Evolutionary conservation across 2,113 vertebrate genomes (phyloP), one percentile per base, ranked within the genome.

Genomic region (Sinosuthora webbiana): DNA sequence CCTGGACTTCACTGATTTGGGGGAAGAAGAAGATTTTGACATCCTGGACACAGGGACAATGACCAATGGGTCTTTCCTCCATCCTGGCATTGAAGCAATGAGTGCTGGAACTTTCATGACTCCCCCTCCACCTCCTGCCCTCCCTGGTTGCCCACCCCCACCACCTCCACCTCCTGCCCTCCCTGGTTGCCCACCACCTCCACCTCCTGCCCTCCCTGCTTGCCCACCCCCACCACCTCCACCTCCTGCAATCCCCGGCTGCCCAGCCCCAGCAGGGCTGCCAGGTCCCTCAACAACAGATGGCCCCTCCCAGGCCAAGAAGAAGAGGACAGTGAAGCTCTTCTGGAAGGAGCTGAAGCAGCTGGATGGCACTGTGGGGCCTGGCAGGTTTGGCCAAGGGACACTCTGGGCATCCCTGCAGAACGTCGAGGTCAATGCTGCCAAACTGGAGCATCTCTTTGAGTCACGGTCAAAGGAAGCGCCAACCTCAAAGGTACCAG

Each of bases 281-380:
- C 67, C 77, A 85, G 30, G 63, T 71, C 50, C 19, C 49, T 93
- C 94, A 52, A 47, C 82, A 25, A 95, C 47, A 6, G 86, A 95
- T 5, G 94, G 98, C 59, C 70, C 79, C 27, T 91, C 83, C 17
- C 96, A 97, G 30, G 90, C 95, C 56, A 98, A 98, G 88, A 99
- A 99, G 97, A 98, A 98, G 87, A 99, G 99, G 97, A 99, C 99
- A 1, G 98, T 99, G 82, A 99, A 99, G 97, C 97, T 99, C 92
- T 99, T 99, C 97, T 99, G 99, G 99, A 98, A 98, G 91, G 99
- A 99, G 97, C 97, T 99, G 67, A 99, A 99, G 87, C 98, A 98
- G 91, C 70, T 98, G 0, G 98, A 98, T 70, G 67, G 94, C 17
- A 94, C 97, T 16, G 96, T 45, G 49, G 69, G 97, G 30, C 95